Conservation (phyloP, 1,140 invertebrate species). For the Meloidogyne floridensis region DNA sequence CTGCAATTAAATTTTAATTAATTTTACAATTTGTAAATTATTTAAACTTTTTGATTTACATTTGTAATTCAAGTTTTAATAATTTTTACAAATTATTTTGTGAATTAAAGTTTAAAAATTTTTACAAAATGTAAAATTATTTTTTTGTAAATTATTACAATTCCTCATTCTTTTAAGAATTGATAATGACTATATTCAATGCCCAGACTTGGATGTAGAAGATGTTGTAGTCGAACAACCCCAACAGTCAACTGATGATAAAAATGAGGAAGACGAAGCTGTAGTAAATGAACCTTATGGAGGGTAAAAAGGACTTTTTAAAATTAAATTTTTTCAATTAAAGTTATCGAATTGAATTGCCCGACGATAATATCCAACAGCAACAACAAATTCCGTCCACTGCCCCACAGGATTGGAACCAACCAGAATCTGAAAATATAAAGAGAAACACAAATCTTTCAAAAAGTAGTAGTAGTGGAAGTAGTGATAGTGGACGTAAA, state of each 20-base stretch:
- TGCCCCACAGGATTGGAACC: not conserved
- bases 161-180: constrained; percentile 35
- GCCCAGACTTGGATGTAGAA: constrained; percentile 58
- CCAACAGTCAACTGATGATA: not conserved
- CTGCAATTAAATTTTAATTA: no score
- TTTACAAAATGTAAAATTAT: no score
- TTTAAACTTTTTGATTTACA: no score
- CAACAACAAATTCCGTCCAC: constrained; percentile 6
- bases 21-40: no score
- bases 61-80: no score
- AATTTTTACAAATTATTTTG: no score
- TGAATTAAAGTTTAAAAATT: no score
- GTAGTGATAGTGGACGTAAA: constrained; percentile 55
- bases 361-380: constrained; percentile 16
- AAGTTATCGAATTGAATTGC: constrained; percentile 39
- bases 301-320: not conserved
- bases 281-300: not conserved
- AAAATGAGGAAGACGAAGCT: not conserved
- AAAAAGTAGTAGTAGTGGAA: constrained; percentile 46
- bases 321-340: constrained; percentile 8
- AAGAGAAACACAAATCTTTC: constrained; percentile 3
- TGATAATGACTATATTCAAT: constrained; percentile 65
- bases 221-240: not conserved
- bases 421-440: not conserved
- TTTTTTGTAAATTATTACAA: no score